Evolutionary conservation across 2,888 invertebrate species (phyloP).

Genomic region (Drosophila leonis): DNA sequence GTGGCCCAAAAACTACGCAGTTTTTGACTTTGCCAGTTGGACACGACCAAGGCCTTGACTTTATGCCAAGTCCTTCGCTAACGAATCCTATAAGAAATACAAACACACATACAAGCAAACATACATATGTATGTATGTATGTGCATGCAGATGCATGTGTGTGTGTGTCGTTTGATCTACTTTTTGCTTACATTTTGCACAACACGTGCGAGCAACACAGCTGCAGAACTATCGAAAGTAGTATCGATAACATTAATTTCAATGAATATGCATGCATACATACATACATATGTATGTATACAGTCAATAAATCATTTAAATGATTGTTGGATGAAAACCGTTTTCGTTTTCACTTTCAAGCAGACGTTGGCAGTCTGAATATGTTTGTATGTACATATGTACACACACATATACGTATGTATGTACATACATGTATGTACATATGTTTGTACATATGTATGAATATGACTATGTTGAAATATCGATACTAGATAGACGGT

Average conservation of each 20-base stretch:
- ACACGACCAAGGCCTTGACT: constrained; percentile 50
- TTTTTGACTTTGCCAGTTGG: constrained; percentile 57
- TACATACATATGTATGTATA: not conserved
- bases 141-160: no score
- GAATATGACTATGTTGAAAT: not conserved
- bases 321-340: not conserved
- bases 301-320: not conserved
- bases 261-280: not conserved
- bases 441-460: no score
- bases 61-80: constrained; percentile 44
- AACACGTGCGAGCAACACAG: constrained; percentile 8
- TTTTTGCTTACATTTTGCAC: constrained; percentile 13
- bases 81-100: constrained; percentile 61
- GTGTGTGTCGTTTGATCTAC: not conserved
- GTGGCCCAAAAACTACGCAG: constrained; percentile 66
- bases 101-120: not conserved
- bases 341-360: constrained; percentile 8
- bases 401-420: not conserved
- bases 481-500: not conserved
- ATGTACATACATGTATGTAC: not conserved
- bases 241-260: constrained; percentile 9
- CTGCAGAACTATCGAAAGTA: constrained; percentile 11
- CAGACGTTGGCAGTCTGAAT: not conserved
- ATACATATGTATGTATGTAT: not conserved
- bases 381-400: not conserved